A percentile compares a stretch with the other conserved stretches of the same genome.
Conservation (phyloP, 2,797 vertebrate genomes). For the Enteromius anoplus region DNA sequence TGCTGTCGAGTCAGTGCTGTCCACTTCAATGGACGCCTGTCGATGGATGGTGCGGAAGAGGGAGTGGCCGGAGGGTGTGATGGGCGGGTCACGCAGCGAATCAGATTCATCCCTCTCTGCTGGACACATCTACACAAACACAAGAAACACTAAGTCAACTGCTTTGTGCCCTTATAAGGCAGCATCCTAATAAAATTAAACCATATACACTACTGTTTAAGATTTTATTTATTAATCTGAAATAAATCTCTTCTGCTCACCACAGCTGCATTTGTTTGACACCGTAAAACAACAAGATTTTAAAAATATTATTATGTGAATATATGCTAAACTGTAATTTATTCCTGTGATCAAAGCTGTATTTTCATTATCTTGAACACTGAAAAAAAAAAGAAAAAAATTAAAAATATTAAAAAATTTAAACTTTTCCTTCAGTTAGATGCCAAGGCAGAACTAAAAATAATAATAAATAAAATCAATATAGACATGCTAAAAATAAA, state of each 20-base stretch:
- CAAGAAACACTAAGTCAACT: not conserved
- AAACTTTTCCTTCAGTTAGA: not conserved
- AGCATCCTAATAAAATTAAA: not conserved
- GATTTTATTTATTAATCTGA: not conserved
- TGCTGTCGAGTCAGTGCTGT: slow-evolving; percentile 52
- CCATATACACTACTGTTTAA: not conserved
- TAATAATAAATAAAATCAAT: not conserved
- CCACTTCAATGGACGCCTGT: slow-evolving; percentile 76
- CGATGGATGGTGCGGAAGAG: slow-evolving; percentile 78
- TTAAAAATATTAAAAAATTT: too few species aligned
- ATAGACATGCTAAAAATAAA: not conserved
- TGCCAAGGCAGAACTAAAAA: not conserved
- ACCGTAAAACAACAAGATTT: not conserved
- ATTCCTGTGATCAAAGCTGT: not conserved
- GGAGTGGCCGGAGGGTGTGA: slow-evolving; percentile 53
- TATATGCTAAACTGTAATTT: too few species aligned
- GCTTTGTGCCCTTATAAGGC: not conserved
- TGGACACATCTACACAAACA: slow-evolving; percentile 67
- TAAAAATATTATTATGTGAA: not conserved
- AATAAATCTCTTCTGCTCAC: not conserved
- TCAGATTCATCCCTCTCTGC: slow-evolving; percentile 67
- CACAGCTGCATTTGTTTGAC: not conserved
- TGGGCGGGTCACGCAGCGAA: slow-evolving; percentile 45
- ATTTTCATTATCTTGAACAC: not conserved
- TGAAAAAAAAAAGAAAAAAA: not conserved